These are phyloP conservation scores for Actias luna DNA, from an alignment of 2,888 invertebrate genomes.

Conservation along the genomic window DNA sequence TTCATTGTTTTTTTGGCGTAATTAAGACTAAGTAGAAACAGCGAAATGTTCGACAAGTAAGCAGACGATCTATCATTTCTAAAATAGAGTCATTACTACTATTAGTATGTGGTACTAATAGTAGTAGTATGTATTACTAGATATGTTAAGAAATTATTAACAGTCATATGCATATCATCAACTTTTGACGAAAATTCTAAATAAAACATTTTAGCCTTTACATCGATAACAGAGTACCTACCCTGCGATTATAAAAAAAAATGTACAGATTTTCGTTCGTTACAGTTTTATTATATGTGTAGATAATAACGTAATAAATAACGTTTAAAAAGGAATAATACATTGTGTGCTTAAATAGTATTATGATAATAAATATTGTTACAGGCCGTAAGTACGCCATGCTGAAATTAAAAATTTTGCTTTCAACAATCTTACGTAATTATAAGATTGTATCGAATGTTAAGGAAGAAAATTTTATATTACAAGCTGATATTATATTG, in stretches of 20 bases:
- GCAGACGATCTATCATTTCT: too few species aligned
- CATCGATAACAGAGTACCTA: too few species aligned
- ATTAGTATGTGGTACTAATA: too few species aligned
- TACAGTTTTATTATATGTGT: too few species aligned
- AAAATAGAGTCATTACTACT: too few species aligned
- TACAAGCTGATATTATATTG: conserved; percentile 88
- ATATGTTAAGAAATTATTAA: too few species aligned
- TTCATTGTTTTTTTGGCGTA: neutral
- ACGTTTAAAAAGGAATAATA: neutral
- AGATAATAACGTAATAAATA: neutral
- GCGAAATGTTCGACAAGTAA: neutral
- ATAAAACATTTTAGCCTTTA: too few species aligned
- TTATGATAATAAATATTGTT: conserved; percentile 26
- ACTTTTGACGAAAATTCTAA: too few species aligned
- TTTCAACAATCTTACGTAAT: conserved; percentile 87
- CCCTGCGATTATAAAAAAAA: too few species aligned
- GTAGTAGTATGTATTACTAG: too few species aligned
- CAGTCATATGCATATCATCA: too few species aligned
- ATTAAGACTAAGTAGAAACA: neutral
- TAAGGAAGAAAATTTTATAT: conserved; percentile 84
- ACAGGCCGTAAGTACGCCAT: conserved; percentile 89
- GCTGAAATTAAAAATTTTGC: conserved; percentile 87
- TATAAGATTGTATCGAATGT: conserved; percentile 85
- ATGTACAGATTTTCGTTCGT: too few species aligned
- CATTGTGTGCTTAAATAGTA: neutral